These are phyloP conservation scores for Pteronotus mesoamericanus DNA, from an alignment of 2,797 vertebrate genomes.

Conservation along the genomic window DNA sequence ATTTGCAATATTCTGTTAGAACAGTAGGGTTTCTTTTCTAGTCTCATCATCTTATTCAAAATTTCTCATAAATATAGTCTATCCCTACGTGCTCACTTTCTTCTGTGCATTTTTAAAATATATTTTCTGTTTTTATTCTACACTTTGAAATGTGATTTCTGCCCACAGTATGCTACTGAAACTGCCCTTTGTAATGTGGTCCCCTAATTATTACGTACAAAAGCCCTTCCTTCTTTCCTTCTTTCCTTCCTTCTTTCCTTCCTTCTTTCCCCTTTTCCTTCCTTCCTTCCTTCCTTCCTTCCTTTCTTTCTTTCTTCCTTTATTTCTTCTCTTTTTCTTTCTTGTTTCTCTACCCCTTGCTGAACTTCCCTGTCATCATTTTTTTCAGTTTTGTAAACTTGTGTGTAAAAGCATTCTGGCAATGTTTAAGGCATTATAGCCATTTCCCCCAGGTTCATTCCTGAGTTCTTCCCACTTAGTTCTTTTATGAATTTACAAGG, in stretches of 20 bases:
- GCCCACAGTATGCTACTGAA: background rate
- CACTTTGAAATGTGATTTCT: background rate
- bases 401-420: background rate
- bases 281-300: background rate
- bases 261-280: background rate
- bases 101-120: background rate
- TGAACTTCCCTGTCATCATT: background rate
- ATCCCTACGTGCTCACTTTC: background rate
- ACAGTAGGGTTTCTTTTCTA: background rate
- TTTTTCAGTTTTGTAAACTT: background rate
- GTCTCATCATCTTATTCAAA: background rate
- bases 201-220: background rate
- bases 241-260: no score
- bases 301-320: no score
- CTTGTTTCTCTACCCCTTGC: background rate
- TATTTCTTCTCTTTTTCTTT: fast-evolving
- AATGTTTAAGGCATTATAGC: background rate
- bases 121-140: background rate
- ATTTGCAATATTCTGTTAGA: background rate
- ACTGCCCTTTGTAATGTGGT: background rate
- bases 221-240: background rate
- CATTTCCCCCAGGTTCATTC: background rate
- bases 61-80: background rate
- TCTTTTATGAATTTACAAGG: background rate
- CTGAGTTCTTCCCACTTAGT: background rate